phyloP scores from a whole-genome alignment of 1,140 invertebrate species.

The Anagrus nilaparvatae region DNA sequence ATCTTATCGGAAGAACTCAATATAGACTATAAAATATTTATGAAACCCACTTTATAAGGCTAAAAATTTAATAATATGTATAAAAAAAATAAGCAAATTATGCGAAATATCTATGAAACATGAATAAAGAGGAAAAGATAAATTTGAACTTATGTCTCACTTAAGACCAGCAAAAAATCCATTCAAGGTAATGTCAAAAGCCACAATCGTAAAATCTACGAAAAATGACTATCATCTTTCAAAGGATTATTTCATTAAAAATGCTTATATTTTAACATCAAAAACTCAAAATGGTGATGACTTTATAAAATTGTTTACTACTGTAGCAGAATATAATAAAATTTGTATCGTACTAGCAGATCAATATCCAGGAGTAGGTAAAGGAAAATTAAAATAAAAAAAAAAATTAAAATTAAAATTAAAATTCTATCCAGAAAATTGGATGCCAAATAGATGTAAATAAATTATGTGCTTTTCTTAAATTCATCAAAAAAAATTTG shows the following conservation, averaged over 20 bases:
- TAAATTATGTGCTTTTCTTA: no score
- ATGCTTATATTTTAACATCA: not conserved
- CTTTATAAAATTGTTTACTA: not conserved
- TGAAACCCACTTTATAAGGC: not conserved
- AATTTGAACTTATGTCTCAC: not conserved
- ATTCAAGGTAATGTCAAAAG: constrained; percentile 1
- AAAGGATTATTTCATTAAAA: not conserved
- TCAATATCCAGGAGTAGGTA: constrained; percentile 4
- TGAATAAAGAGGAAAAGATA: constrained; percentile 1
- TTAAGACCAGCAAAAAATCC: not conserved
- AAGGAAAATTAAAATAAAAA: no score
- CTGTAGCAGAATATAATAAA: not conserved
- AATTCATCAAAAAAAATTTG: no score
- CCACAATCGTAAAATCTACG: not conserved
- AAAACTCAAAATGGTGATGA: constrained; percentile 1
- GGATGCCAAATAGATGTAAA: no score
- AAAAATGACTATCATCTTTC: not conserved
- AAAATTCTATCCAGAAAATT: no score
- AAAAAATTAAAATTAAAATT: no score
- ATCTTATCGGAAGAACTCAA: no score
- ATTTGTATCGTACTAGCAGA: not conserved
- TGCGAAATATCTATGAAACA: not conserved
- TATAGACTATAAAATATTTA: no score
- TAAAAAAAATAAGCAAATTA: not conserved
- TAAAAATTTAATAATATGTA: not conserved